phyloP scores from a whole-genome alignment of 2,113 vertebrate species.

The Gnathonemus longibarbis region DNA sequence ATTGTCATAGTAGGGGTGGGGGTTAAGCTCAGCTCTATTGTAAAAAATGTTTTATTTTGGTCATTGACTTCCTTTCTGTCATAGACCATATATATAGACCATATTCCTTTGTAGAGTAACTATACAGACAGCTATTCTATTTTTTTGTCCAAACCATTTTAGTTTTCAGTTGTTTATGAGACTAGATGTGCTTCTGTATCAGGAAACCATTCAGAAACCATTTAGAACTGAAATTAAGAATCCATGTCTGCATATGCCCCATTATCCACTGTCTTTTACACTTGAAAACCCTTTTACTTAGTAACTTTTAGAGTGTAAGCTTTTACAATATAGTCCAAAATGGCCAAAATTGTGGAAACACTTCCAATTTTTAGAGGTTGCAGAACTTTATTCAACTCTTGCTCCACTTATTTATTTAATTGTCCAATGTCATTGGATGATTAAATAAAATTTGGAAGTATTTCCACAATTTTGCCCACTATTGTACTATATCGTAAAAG shows the following conservation, averaged over 20 bases:
- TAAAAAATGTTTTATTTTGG: conserved; percentile 9
- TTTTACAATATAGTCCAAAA: neutral
- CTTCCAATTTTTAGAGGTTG: no score
- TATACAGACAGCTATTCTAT: neutral
- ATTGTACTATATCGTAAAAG: no score
- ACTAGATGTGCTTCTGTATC: neutral
- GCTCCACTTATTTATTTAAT: no score
- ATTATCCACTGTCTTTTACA: neutral
- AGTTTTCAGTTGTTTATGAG: neutral
- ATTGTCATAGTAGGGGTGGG: neutral
- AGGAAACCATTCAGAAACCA: neutral
- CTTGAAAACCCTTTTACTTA: neutral
- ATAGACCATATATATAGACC: neutral
- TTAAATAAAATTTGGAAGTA: no score
- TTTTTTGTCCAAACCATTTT: neutral
- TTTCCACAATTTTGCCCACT: no score
- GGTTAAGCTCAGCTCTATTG: neutral
- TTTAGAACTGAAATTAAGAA: neutral
- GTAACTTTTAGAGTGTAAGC: no score
- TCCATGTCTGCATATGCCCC: neutral
- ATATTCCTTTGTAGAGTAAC: neutral
- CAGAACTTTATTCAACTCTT: no score
- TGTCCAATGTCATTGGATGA: no score
- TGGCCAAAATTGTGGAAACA: neutral
- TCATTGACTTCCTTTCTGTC: neutral